Conservation (phyloP, 2,113 vertebrate species). For the Camelus bactrianus region DNA sequence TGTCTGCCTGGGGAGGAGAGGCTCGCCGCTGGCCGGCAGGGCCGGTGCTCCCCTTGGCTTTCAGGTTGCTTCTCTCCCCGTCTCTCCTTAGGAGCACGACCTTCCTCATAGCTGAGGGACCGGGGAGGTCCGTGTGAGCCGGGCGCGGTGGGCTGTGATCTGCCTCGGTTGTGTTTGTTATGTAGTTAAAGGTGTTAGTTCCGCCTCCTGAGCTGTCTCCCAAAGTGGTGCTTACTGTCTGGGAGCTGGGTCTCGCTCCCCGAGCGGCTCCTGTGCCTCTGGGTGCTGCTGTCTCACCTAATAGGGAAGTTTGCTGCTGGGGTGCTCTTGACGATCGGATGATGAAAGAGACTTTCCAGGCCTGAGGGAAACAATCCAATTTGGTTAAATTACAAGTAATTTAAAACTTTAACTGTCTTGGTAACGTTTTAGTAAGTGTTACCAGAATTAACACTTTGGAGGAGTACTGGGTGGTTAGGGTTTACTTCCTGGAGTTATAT, state of each 20-base stretch:
- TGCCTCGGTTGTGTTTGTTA: background rate
- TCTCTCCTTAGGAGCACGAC: background rate
- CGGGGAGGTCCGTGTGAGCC: background rate
- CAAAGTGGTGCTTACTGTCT: background rate
- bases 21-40: background rate
- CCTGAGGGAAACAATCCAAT: background rate
- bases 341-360: background rate
- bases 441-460: background rate
- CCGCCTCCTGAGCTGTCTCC: background rate
- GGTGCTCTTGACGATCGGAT: background rate
- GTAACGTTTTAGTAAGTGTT: background rate
- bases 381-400: background rate
- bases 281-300: background rate
- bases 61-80: background rate
- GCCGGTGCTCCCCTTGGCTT: rapidly evolving
- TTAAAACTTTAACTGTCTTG: background rate
- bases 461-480: background rate
- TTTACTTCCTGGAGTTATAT: background rate
- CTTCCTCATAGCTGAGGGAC: background rate
- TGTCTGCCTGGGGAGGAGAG: background rate
- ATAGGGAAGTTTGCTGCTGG: background rate
- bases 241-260: background rate
- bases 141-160: background rate
- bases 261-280: background rate
- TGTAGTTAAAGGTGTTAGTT: background rate